Evolutionary conservation across 2,113 vertebrate genomes (phyloP).

Genomic region (Tringa solitaria): DNA sequence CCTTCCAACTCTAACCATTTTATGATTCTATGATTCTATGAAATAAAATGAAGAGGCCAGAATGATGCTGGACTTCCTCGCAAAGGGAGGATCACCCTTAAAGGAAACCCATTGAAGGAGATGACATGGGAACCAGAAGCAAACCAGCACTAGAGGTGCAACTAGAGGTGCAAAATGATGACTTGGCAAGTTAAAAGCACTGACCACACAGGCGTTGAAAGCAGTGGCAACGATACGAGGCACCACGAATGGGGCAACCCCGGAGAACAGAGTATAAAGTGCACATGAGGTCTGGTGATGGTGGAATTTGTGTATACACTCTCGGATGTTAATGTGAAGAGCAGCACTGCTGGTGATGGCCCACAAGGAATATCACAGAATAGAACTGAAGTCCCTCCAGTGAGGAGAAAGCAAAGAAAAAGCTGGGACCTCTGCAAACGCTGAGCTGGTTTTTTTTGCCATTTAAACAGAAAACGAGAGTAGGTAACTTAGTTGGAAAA

Average conservation of each 20-base stretch:
- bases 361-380: accelerated
- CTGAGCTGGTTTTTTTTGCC: not conserved
- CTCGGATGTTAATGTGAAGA: not conserved
- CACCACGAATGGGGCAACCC: not conserved
- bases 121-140: not conserved
- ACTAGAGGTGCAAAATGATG: not conserved
- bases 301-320: not conserved
- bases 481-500: not conserved
- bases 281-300: not conserved
- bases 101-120: not conserved
- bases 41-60: not conserved
- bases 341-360: not conserved
- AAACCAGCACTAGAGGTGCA: not conserved
- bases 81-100: not conserved
- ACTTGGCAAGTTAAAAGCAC: not conserved
- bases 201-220: not conserved
- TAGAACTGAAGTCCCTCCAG: not conserved
- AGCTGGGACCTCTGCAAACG: not conserved
- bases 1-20: no score
- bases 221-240: not conserved
- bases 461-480: not conserved
- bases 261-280: not conserved
- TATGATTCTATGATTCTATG: no score
- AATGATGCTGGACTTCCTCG: not conserved
- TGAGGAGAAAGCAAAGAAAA: not conserved